phyloP scores from a whole-genome alignment of 2,888 invertebrate species.

The Agonopterix heracliana region DNA sequence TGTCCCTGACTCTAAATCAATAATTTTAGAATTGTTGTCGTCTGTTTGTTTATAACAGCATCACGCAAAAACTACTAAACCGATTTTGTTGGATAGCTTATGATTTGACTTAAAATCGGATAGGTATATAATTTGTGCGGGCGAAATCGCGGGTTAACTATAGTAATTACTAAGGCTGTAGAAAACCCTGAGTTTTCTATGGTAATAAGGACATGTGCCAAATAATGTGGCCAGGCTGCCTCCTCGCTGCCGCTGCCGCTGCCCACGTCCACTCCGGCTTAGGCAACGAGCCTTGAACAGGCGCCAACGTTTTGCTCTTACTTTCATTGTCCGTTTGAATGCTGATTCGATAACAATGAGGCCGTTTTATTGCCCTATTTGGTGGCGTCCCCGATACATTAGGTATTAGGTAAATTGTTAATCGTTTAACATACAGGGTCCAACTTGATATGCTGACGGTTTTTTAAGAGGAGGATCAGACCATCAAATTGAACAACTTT shows the following conservation, averaged over 20 bases:
- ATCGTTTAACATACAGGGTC: conserved; percentile 3
- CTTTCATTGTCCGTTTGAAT: conserved; percentile 61
- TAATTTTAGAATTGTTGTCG: too few species aligned
- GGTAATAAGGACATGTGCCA: conserved; percentile 2
- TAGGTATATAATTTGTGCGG: too few species aligned
- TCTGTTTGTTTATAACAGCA: too few species aligned
- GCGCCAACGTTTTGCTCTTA: conserved; percentile 56
- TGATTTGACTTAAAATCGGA: too few species aligned
- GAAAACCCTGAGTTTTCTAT: not conserved
- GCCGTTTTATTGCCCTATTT: conserved; percentile 21
- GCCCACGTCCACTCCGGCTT: conserved; percentile 54
- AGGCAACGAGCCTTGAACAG: conserved; percentile 58
- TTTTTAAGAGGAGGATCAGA: too few species aligned
- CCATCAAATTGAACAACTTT: too few species aligned
- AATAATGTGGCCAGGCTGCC: conserved; percentile 14
- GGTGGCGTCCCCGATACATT: not conserved
- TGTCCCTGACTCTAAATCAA: too few species aligned
- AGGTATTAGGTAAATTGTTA: conserved; percentile 8
- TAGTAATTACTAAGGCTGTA: not conserved
- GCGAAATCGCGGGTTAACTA: too few species aligned
- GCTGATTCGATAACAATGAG: conserved; percentile 51
- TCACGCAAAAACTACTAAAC: too few species aligned
- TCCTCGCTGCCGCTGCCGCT: conserved; percentile 43
- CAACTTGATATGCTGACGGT: too few species aligned
- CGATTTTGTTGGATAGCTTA: too few species aligned